Base-by-base conservation (phyloP, 2,113 vertebrate species). In the Tachysurus vachellii region DNA sequence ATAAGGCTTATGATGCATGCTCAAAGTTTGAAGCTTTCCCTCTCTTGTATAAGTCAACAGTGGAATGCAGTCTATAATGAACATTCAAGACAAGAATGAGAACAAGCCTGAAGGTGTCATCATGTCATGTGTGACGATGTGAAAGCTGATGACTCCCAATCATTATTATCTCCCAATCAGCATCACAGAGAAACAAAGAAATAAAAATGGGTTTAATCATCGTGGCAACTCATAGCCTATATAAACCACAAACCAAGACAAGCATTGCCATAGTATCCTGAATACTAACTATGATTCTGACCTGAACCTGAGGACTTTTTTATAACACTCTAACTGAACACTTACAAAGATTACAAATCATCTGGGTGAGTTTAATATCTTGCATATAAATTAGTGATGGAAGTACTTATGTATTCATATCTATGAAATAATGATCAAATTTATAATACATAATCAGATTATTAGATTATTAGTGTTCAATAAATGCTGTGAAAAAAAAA, bases 361-460 rank as follows among this genome's bases (percentile, higher is more conserved):
- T 21, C 23, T 42, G n/a, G 86, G 86, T 87, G 50, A 79, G 86
- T 75, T 59, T 53, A 44, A 61, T 13, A 47, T 61, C 4, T 77
- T 23, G n/a, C 28, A 84, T 42, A 56, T 83, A 68, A 9, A 31
- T 42, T 57, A 73, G 3, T 14, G 21, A 82, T 62, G 23, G 36
- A 82, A 70, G n/a, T 4, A 57, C 50, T 28, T 13, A 12, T 0
- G 4, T 57, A 26, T 57, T 54, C 3, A 56, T 71, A 36, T 23
- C 13, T 8, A 31, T 71, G 5, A 36, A 21, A 62, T 26, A 54
- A 53, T 83, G 6, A 26, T 82, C 0, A 62, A 0, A 9, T 7
- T 50, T 50, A 36, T 50, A 50, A 50, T 50, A 50, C 8, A 50
- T 50, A 50, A 50, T 50, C 47, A 50, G 47, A 5, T 3, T 50